These are phyloP conservation scores for Manduca sexta DNA, from an alignment of 1,140 invertebrate species.

Conservation along the genomic window DNA sequence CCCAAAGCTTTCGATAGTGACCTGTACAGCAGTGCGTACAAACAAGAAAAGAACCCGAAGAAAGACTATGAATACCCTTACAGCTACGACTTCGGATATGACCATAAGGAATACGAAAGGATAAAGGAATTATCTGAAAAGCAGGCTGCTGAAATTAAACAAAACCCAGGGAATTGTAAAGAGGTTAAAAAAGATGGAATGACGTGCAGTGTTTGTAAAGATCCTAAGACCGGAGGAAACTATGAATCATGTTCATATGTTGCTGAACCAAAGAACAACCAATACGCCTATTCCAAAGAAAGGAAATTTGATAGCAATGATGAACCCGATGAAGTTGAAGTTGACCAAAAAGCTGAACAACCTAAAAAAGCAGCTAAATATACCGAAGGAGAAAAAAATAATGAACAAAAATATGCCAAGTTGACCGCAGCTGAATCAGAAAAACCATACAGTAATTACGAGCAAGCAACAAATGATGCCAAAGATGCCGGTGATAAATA, in stretches of 20 bases:
- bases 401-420: constrained; percentile 36
- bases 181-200: constrained; percentile 77
- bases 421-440: constrained; percentile 22
- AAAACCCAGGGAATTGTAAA: constrained; percentile 76
- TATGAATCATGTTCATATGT: constrained; percentile 82
- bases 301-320: constrained; percentile 75
- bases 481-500: constrained; percentile 60
- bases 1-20: constrained; percentile 65
- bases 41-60: constrained; percentile 53
- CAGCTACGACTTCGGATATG: constrained; percentile 64
- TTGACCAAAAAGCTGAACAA: constrained; percentile 44
- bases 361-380: constrained; percentile 52
- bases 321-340: constrained; percentile 66
- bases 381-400: constrained; percentile 39
- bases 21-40: constrained; percentile 61
- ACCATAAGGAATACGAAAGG: constrained; percentile 69
- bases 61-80: constrained; percentile 66
- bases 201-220: constrained; percentile 79
- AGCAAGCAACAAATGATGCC: constrained; percentile 42
- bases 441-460: constrained; percentile 44
- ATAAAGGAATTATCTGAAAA: constrained; percentile 73
- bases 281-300: constrained; percentile 79
- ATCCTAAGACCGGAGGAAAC: constrained; percentile 79
- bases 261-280: constrained; percentile 79
- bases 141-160: constrained; percentile 73